Conservation (phyloP, 2,888 invertebrate species). For the Pelosia muscerda region DNA sequence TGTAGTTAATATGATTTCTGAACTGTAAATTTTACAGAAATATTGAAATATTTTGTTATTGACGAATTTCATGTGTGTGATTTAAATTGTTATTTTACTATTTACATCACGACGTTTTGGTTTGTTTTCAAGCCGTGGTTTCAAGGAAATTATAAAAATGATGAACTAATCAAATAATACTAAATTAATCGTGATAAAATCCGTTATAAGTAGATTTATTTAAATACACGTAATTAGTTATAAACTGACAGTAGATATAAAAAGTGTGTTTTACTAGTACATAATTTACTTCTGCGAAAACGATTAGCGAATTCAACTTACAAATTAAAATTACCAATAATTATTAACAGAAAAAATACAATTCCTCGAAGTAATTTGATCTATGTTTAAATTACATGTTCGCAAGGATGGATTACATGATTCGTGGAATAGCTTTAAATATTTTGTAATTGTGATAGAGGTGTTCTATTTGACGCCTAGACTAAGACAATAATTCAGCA, state of each 20-base stretch:
- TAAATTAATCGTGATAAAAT: no score
- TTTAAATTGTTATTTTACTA: no score
- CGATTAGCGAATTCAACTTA: conserved; percentile 15
- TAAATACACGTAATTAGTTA: background rate
- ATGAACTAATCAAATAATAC: no score
- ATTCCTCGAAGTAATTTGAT: conserved; percentile 24
- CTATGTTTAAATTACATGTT: conserved; percentile 24
- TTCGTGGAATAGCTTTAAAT: conserved; percentile 17
- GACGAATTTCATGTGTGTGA: no score
- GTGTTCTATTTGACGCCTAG: background rate
- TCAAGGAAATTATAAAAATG: no score
- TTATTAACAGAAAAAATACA: conserved; percentile 20
- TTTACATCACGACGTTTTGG: no score
- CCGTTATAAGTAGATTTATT: background rate
- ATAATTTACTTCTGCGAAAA: conserved; percentile 17
- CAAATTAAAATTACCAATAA: conserved; percentile 13
- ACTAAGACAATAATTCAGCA: background rate
- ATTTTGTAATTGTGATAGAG: conserved; percentile 22
- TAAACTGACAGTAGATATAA: conserved; percentile 4
- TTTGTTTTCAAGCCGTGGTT: no score
- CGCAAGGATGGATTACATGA: conserved; percentile 20
- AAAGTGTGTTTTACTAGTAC: background rate
- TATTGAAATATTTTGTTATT: no score
- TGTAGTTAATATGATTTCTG: no score
- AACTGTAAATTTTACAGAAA: no score